A percentile compares a stretch with the other conserved stretches of the same genome.
Evolutionary conservation across 2,113 vertebrate genomes (phyloP).

Genomic region (Pelvicachromis taeniatus): DNA sequence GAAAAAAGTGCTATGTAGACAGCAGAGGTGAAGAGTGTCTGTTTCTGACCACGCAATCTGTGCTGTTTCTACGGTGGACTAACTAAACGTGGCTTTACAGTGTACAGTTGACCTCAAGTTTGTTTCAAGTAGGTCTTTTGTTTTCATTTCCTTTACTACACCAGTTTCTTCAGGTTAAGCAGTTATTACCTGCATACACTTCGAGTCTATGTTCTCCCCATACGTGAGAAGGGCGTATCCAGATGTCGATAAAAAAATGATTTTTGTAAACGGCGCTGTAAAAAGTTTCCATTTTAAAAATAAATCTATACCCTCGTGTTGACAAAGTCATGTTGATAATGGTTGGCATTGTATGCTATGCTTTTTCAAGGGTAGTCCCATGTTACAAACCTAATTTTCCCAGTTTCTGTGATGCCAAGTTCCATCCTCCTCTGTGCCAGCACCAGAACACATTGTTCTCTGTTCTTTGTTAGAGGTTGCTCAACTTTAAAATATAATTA

Average conservation of each 20-base stretch:
- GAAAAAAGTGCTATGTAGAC: not conserved
- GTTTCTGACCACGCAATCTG: not conserved
- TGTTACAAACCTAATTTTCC: not conserved
- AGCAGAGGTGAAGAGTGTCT: not conserved
- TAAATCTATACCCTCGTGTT: not conserved
- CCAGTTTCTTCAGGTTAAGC: not conserved
- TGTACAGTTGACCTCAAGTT: not conserved
- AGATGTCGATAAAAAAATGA: not conserved
- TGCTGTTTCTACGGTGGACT: not conserved
- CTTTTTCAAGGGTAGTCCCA: not conserved
- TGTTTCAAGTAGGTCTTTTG: not conserved
- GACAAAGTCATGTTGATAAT: not conserved
- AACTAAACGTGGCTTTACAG: not conserved
- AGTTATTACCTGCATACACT: not conserved
- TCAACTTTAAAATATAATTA: not conserved
- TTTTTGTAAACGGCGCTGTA: not conserved
- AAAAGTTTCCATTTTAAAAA: not conserved
- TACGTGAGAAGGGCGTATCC: not conserved
- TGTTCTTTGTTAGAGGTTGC: not conserved
- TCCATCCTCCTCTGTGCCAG: not conserved
- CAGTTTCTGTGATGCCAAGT: not conserved
- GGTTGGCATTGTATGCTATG: not conserved
- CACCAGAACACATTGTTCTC: not conserved
- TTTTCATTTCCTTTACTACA: not conserved
- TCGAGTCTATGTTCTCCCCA: not conserved